phyloP scores from a whole-genome alignment of 2,888 invertebrate species.

The Mylabris sibirica region DNA sequence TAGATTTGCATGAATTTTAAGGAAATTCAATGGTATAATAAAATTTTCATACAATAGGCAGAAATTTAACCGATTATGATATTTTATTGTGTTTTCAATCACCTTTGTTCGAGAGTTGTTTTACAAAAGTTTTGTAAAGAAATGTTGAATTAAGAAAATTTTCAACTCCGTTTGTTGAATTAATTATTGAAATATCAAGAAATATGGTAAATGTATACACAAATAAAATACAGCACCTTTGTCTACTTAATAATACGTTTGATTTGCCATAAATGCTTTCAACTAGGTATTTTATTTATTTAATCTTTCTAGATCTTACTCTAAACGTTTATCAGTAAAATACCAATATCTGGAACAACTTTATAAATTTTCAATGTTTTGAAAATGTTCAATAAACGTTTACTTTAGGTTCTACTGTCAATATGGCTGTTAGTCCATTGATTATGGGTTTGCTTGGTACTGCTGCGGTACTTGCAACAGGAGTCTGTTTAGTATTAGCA shows the following conservation, averaged over 20 bases:
- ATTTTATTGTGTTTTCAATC: neutral
- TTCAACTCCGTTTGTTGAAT: neutral
- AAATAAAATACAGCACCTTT: too few relatives aligned
- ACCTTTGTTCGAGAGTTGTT: neutral
- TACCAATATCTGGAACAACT: neutral
- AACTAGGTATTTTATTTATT: neutral
- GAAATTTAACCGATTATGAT: neutral
- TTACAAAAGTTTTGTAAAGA: neutral
- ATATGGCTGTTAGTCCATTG: constrained; percentile 76
- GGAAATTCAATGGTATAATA: neutral
- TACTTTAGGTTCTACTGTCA: constrained; percentile 67
- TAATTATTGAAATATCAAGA: neutral
- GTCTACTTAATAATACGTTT: too few relatives aligned
- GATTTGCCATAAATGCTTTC: too few relatives aligned
- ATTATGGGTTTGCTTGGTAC: constrained; percentile 79
- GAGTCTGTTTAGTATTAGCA: constrained; percentile 78
- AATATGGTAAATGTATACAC: too few relatives aligned
- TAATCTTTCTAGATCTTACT: neutral
- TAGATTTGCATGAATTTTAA: neutral
- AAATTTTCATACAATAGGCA: neutral
- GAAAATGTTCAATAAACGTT: neutral
- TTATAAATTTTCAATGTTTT: neutral
- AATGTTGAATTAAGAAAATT: neutral
- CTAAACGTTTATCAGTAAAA: neutral
- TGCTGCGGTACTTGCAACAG: constrained; percentile 77